A percentile compares a stretch with the other conserved stretches of the same genome.
Conservation (phyloP, 2,888 invertebrate species). For the Hydriomena furcata region DNA sequence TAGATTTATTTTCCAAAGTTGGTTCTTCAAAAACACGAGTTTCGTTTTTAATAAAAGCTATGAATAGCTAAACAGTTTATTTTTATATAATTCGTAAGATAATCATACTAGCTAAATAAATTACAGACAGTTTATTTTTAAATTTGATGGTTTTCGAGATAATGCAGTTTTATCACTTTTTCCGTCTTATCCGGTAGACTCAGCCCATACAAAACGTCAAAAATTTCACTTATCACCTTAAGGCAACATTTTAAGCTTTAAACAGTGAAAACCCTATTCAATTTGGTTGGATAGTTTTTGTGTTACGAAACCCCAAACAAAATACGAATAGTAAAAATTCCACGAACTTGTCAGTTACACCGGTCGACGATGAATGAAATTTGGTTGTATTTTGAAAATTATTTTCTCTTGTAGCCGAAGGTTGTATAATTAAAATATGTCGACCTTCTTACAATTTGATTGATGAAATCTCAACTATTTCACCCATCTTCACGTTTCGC, state of each 20-base stretch:
- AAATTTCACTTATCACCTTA: no score
- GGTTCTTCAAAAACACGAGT: no score
- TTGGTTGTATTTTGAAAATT: neutral
- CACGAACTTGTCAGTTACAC: neutral
- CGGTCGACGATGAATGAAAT: neutral
- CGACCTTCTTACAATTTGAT: conserved; percentile 3
- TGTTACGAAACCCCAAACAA: neutral
- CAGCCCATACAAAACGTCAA: no score
- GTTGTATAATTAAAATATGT: conserved; percentile 4
- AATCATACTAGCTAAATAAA: no score
- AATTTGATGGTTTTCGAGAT: no score
- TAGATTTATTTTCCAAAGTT: no score
- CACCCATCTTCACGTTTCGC: conserved; percentile 14
- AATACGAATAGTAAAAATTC: neutral
- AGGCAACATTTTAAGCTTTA: neutral
- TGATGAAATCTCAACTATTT: conserved; percentile 8
- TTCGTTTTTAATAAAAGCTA: no score
- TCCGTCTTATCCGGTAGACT: no score
- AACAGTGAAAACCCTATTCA: neutral
- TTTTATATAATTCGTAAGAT: no score
- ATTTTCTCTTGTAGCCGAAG: neutral
- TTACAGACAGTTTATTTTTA: no score
- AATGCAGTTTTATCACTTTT: no score
- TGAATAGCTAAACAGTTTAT: no score
- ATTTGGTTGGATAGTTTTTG: neutral